phyloP scores from a whole-genome alignment of 2,888 invertebrate genomes.

The Chrysolina haemoptera region DNA sequence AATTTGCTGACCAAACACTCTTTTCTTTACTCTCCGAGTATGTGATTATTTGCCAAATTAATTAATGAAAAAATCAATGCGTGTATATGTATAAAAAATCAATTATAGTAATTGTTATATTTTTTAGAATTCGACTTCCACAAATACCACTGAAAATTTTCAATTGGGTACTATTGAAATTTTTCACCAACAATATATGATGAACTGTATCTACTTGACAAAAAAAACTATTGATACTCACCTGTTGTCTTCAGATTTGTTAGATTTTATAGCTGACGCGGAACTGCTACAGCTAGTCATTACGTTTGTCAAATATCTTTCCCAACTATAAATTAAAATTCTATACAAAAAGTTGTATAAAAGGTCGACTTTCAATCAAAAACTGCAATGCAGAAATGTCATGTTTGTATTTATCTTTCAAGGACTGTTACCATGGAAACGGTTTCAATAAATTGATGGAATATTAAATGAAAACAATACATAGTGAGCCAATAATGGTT shows the following conservation, averaged over 20 bases:
- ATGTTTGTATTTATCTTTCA: conserved; percentile 62
- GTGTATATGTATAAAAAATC: too few relatives aligned
- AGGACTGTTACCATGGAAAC: conserved; percentile 58
- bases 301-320: conserved; percentile 45
- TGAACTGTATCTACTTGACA: too few relatives aligned
- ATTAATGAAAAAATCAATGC: too few relatives aligned
- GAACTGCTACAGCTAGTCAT: conserved; percentile 59
- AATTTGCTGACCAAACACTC: too few relatives aligned
- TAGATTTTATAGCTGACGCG: conserved; percentile 52
- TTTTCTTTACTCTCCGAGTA: too few relatives aligned
- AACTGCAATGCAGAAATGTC: conserved; percentile 65
- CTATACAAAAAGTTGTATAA: conserved; percentile 51
- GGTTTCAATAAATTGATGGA: conserved; percentile 12
- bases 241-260: conserved; percentile 54
- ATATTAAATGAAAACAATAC: conserved; percentile 11
- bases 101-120: too few relatives aligned
- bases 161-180: too few relatives aligned
- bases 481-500: not conserved
- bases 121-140: too few relatives aligned
- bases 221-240: conserved; percentile 31
- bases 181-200: too few relatives aligned
- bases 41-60: too few relatives aligned
- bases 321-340: conserved; percentile 39
- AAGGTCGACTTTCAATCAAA: conserved; percentile 49
- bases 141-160: too few relatives aligned